Percentiles rank a stretch among this genome's conserved stretches.
Conservation (phyloP, 2,888 invertebrate species). For the Leucania comma region DNA sequence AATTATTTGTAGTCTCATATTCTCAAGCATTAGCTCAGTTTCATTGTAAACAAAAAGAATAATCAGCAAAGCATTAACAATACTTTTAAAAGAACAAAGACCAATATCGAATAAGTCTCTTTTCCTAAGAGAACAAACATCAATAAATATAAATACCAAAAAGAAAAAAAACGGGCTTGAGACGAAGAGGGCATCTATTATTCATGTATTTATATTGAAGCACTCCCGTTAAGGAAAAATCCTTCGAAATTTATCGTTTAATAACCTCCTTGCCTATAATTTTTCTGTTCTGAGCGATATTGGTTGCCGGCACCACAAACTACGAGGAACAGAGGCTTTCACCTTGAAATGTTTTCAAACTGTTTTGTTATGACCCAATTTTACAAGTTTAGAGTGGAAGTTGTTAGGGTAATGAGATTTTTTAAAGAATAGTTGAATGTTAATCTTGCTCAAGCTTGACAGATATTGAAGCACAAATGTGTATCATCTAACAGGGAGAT, state of each 20-base stretch:
- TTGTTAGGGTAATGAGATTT: conserved; percentile 1
- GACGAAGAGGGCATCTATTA: conserved; percentile 42
- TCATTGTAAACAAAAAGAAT: conserved; percentile 5
- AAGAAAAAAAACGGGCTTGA: conserved; percentile 21
- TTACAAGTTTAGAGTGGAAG: conserved; percentile 8
- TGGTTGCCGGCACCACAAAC: conserved; percentile 29
- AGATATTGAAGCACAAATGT: not conserved
- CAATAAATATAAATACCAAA: conserved; percentile 40
- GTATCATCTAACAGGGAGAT: too few relatives aligned
- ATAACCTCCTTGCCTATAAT: conserved; percentile 41
- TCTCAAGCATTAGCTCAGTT: not conserved
- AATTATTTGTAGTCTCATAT: not conserved
- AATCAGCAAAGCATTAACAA: conserved; percentile 3
- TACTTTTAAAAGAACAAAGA: conserved; percentile 39
- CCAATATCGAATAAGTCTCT: conserved; percentile 6
- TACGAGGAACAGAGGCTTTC: not conserved
- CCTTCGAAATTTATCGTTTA: conserved; percentile 54
- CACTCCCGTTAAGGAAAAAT: conserved; percentile 51
- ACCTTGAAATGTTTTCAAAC: conserved; percentile 28
- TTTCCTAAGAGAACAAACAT: conserved; percentile 12
- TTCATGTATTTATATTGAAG: conserved; percentile 50
- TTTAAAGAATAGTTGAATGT: not conserved
- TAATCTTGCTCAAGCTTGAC: not conserved
- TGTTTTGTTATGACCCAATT: conserved; percentile 43
- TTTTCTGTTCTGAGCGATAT: conserved; percentile 37